Base-by-base conservation (phyloP, 2,888 invertebrate genomes). In the Cactoblastis cactorum region DNA sequence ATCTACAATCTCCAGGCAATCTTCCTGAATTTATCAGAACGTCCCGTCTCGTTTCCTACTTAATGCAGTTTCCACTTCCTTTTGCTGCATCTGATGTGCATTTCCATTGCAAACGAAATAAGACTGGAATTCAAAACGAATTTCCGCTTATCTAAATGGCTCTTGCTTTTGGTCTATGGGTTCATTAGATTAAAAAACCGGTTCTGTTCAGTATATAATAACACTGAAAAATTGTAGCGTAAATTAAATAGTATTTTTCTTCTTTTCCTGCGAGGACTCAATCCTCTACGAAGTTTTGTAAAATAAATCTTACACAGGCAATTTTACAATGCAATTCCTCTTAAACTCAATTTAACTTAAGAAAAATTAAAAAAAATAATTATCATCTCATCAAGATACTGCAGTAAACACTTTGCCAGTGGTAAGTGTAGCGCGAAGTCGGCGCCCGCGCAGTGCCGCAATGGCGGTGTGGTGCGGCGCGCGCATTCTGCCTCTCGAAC, bases 391-490 rank as follows among this genome's bases (percentile, higher is more conserved):
- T 8, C 37, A 37, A 14, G 14, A 14, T n/a, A 34, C 34, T 34
- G 28, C 28, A 28, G 8, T 46, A n/a, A n/a, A n/a, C n/a, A n/a
- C 19, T 19, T 46, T 35, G 45, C 12, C 32, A 18, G 53, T 57
- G 58, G 58, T 54, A 59, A 63, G 33, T 61, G 61, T 60, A 51
- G 72, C 74, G 67, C 67, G 67, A 65, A 71, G 62, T 47, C 45
- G 57, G 69, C 72, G 73, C 69, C 52, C 49, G 67, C 69, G 69
- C 75, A 85, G 85, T 87, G 74, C 84, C 79, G 84, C 81, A 61
- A 88, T 88, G 89, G 85, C 89, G 72, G 89, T 89, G 71, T 89
- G 88, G 88, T 89, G 88, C 79, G 89, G 89, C 71, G 89, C 88
- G 74, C 88, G 88, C 71, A 79, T 89, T 51, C 71, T 80, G 65